Conservation (phyloP, 2,888 invertebrate species). For the Helicoverpa assulta region DNA sequence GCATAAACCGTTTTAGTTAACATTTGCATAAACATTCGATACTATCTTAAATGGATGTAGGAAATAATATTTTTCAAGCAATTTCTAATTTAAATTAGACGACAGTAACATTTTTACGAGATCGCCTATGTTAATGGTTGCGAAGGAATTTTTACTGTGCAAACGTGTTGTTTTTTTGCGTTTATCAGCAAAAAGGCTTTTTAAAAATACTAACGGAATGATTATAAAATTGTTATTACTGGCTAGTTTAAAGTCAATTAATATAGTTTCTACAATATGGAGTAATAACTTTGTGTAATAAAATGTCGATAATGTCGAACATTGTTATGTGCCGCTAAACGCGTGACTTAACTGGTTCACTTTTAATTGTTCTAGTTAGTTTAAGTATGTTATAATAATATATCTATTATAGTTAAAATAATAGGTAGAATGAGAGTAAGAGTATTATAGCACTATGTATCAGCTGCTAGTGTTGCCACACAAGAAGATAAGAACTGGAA, state of each 20-base stretch:
- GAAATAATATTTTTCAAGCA: slow-evolving; percentile 49
- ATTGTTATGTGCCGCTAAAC: slow-evolving; percentile 11
- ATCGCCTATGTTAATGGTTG: slow-evolving; percentile 30
- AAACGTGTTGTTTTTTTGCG: slow-evolving; percentile 10
- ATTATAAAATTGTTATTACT: slow-evolving; percentile 25
- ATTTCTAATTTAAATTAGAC: slow-evolving; percentile 57
- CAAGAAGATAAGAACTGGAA: slow-evolving; percentile 21
- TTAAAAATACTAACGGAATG: slow-evolving; percentile 16
- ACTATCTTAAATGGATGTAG: slow-evolving; percentile 38
- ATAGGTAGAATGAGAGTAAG: background rate
- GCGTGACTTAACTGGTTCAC: background rate
- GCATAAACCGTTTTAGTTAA: slow-evolving; percentile 27
- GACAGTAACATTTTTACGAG: slow-evolving; percentile 50
- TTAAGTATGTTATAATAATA: slow-evolving; percentile 3
- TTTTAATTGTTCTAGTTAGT: slow-evolving; percentile 12
- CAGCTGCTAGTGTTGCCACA: slow-evolving; percentile 39
- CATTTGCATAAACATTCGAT: slow-evolving; percentile 49
- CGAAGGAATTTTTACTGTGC: slow-evolving; percentile 23
- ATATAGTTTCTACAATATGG: slow-evolving; percentile 27
- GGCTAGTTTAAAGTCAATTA: slow-evolving; percentile 15
- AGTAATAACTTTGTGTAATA: slow-evolving; percentile 24
- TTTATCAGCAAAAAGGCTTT: slow-evolving; percentile 22
- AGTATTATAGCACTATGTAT: background rate
- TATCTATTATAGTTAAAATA: slow-evolving; percentile 4
- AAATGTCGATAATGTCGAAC: slow-evolving; percentile 16